Evolutionary conservation across 2,888 invertebrate species (phyloP).

Genomic region (Tyria jacobaeae): DNA sequence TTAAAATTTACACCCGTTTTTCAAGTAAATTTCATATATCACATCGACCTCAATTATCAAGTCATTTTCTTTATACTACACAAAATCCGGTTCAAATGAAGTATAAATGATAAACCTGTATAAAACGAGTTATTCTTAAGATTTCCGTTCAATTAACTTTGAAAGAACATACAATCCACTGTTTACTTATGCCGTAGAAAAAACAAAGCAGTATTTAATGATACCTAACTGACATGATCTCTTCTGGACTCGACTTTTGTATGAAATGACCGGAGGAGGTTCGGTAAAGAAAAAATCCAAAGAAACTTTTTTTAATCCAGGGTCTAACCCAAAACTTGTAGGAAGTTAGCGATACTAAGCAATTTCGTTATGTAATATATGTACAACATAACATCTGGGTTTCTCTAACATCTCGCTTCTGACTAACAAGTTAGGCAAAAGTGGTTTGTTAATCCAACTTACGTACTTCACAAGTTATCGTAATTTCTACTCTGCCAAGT

Average conservation of each 20-base stretch:
- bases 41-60: not conserved
- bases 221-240: constrained; percentile 5
- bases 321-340: not conserved
- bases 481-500: too few species aligned
- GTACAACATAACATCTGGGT: not conserved
- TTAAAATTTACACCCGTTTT: too few species aligned
- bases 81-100: constrained; percentile 3
- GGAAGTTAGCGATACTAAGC: not conserved
- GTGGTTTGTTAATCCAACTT: not conserved
- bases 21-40: not conserved
- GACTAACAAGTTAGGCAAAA: constrained; percentile 1
- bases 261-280: not conserved
- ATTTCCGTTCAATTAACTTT: constrained; percentile 13
- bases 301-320: not conserved
- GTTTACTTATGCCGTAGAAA: not conserved
- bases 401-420: not conserved
- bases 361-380: constrained; percentile 4
- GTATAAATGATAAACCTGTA: not conserved
- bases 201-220: constrained; percentile 2
- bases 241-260: not conserved
- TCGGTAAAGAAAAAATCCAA: not conserved
- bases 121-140: not conserved
- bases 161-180: constrained; percentile 7
- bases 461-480: not conserved
- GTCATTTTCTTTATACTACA: not conserved